These are phyloP conservation scores for Isaurus tuberculatus DNA, from an alignment of 92 coral and sea anemone genomes.

Conservation along the genomic window DNA sequence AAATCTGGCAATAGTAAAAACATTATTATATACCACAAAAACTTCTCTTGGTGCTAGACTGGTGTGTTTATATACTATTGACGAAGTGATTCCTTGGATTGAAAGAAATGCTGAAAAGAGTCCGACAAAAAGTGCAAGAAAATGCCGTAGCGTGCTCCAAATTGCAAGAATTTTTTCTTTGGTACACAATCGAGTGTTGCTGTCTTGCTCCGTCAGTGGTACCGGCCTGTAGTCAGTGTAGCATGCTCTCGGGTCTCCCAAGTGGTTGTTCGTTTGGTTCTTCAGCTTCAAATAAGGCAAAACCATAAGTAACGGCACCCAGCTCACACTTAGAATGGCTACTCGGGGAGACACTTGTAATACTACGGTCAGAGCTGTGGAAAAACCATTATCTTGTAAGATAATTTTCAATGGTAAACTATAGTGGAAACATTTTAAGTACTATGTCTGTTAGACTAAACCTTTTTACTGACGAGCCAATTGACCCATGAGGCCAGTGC, in stretches of 20 bases:
- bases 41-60: conserved; percentile 19
- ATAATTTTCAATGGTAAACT: too few species aligned
- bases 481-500: too few species aligned
- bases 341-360: conserved; percentile 11
- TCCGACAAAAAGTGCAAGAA: conserved; percentile 16
- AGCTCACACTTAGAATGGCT: conserved; percentile 1
- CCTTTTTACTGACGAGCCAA: too few species aligned
- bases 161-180: conserved; percentile 26
- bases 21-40: not conserved
- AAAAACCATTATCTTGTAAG: not conserved
- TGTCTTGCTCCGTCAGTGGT: not conserved
- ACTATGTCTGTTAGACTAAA: too few species aligned
- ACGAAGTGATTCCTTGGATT: conserved; percentile 15
- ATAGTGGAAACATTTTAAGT: too few species aligned
- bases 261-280: not conserved
- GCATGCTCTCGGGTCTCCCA: not conserved
- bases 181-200: not conserved
- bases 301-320: conserved; percentile 11
- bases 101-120: not conserved
- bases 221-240: not conserved
- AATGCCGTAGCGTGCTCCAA: conserved; percentile 14
- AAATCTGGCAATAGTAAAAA: not conserved
- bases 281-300: conserved; percentile 1
- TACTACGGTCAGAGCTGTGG: conserved; percentile 9
- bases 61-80: not conserved